Conservation (phyloP, 2,888 invertebrate genomes). For the Tortricodes alternella region DNA sequence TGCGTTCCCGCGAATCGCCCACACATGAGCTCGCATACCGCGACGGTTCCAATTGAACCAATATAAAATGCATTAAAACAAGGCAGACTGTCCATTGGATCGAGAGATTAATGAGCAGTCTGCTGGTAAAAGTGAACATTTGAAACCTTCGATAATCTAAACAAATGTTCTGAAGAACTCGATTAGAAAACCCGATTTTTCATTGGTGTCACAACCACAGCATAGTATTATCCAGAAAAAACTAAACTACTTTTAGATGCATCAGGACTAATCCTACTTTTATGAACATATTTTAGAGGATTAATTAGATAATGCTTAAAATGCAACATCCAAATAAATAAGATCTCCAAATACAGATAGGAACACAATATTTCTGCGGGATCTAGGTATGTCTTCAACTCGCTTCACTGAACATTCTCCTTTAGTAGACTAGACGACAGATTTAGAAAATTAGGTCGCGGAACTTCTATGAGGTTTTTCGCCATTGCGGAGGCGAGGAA, state of each 20-base stretch:
- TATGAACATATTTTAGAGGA: too few species aligned
- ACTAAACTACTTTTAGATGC: background rate
- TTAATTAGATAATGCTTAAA: too few species aligned
- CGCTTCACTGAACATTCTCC: constrained; percentile 1
- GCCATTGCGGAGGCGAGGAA: constrained; percentile 47
- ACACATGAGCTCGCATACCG: constrained; percentile 72
- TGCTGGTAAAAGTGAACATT: background rate
- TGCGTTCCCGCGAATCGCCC: constrained; percentile 79
- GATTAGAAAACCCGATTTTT: too few species aligned
- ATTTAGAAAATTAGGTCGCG: constrained; percentile 71
- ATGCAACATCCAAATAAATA: too few species aligned
- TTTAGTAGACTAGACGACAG: constrained; percentile 58
- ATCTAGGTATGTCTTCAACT: background rate
- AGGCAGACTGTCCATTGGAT: constrained; percentile 34
- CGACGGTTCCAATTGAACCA: constrained; percentile 79
- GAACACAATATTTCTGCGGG: too few species aligned
- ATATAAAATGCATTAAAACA: constrained; percentile 82
- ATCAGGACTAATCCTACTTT: too few species aligned
- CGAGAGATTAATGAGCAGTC: constrained; percentile 10
- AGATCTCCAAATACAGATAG: too few species aligned
- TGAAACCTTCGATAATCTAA: background rate
- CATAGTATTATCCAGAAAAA: too few species aligned
- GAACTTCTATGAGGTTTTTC: constrained; percentile 27
- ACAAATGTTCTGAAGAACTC: too few species aligned
- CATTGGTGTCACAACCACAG: too few species aligned